Base-by-base conservation (phyloP, 2,888 invertebrate genomes). In the Noctua comes region DNA sequence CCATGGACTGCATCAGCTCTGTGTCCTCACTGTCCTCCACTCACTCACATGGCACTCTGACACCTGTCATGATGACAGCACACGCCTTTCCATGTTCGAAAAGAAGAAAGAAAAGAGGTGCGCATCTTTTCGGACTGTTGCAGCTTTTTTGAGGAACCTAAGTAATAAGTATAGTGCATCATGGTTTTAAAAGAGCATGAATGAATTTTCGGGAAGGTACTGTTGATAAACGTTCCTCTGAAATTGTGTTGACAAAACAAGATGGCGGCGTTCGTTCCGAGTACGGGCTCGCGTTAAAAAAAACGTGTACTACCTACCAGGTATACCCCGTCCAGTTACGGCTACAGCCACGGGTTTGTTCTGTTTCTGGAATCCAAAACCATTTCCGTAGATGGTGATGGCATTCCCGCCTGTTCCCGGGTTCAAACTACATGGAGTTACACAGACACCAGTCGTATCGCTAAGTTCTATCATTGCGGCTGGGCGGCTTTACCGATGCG, bases 1-100 rank as follows among this genome's bases (percentile, higher is more conserved):
- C 80, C 80, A 79, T 73, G 57, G 64, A 80, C 80, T 85, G 84
- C 83, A 80, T 79, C 59, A 83, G 77, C 77, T 77, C 66, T 51
- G 83, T 48, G 36, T 64, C 68, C 69, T 57, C 68, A 27, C 62
- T 62, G 31, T 62, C 62, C 31, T 62, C 57, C 70, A 72, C 83
- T 54, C 43, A 83, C 59, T 78, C 51, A 83, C 48, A 77, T 68
- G 40, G 13, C 68, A 78, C 59, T 46, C 43, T 62, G 79, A 54
- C 83, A 78, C 1, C 51, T 46, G 68, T 31, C 83, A 40, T 18
- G 43, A 3, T 65, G 66, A 59, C 51, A 51, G 57, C 10, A 27
- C 1, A 48, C 21, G 21, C 57, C 57, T 79, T 81, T 84, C 84
- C 80, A 84, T 66, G 84, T 84, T 84, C 65, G 51, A 66, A 84